Evolutionary conservation across 1,140 invertebrate genomes (phyloP), one percentile per base, ranked within the genome.

Genomic region (Lordiphosa clarofinis): DNA sequence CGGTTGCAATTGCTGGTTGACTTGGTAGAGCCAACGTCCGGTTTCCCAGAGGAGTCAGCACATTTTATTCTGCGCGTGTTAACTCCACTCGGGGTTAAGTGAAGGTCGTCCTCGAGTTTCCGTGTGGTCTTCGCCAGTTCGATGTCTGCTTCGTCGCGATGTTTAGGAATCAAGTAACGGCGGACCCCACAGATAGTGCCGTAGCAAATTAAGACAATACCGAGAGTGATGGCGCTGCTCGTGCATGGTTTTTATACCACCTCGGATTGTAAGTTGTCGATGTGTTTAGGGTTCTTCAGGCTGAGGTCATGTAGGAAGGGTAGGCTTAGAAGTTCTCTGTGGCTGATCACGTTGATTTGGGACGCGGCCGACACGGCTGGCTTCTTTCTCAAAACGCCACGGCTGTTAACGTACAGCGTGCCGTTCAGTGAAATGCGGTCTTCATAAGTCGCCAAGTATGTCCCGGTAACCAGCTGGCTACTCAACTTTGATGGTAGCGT

Each of bases 401-500:
- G 28, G 10, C 9, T 21, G 49, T 53, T 46, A 40, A 15, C 4
- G 33, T 56, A 46, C 12, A 36, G 21, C 11, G 15, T 50, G 38
- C 46, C 46, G 28, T 58, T 58, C 5, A 49, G 39, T 7, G 10
- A 19, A 28, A 49, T 44, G 33, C 24, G 13, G 11, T 54, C 52
- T 6, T 55, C 52, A 31, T 15, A 44, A 15, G 52, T 54, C 4
- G 15, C 43, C 12, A 57, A 28, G 19, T 50, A 58, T 7, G 46
- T 58, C 28, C 28, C 46, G 15, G 24, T 11, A 12, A 58, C 37
- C 46, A 42, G 28, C 53, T 39, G 56, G 12, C 43, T 31, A 33
- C 12, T 38, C 35, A 4, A 54, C 37, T 39, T 39, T 46, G 3
- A 60, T 9, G 10, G 49, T 54, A 13, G 44, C 44, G 43, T 21